These are phyloP conservation scores for Sus scrofa DNA, from an alignment of 2,113 vertebrate genomes.

Conservation along the genomic window T2T-Sscrofa CM000812.6:170525001-170525500, in stretches of 20 bases:
- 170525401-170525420: background rate
- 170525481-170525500: background rate
- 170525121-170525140: background rate
- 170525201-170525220: background rate
- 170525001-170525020: background rate
- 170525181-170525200: background rate
- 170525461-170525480: background rate
- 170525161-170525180: background rate
- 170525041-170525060: background rate
- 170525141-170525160: background rate
- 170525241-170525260: background rate
- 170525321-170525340: background rate
- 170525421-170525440: background rate
- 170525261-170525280: background rate
- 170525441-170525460: background rate
- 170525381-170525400: no score
- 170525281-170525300: background rate
- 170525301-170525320: background rate
- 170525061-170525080: background rate
- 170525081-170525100: background rate
- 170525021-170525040: background rate
- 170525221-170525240: background rate
- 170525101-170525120: background rate
- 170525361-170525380: background rate
- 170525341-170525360: background rate